phyloP scores from a whole-genome alignment of 2,888 invertebrate species.

The Ichneumoninae sp. region DNA sequence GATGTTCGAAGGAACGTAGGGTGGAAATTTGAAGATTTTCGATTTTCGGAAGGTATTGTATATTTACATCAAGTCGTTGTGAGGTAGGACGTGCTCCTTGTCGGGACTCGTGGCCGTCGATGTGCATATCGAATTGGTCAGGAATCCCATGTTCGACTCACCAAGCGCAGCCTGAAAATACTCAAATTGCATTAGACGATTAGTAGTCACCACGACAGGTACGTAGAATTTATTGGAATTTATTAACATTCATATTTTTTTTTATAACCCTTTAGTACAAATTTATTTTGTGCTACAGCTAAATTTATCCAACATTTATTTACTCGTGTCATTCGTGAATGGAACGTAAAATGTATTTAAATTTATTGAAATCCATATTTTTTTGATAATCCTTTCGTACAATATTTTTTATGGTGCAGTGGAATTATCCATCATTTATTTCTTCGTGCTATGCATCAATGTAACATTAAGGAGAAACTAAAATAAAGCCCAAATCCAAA shows the following conservation, averaged over 20 bases:
- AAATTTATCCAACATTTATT: no score
- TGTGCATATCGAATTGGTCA: conserved; percentile 84
- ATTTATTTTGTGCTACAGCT: background rate
- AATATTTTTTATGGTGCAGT: background rate
- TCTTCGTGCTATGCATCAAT: background rate
- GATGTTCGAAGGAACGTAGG: background rate
- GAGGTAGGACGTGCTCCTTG: conserved; percentile 82
- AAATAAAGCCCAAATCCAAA: background rate
- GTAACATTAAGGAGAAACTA: background rate
- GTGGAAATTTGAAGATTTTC: background rate
- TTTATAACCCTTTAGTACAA: background rate
- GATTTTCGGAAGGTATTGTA: background rate
- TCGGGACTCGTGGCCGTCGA: conserved; percentile 85
- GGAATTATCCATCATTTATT: no score
- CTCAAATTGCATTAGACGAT: conserved; percentile 83
- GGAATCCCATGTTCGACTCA: conserved; percentile 86
- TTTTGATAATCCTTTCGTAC: background rate
- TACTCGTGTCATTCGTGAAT: background rate
- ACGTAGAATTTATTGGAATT: conserved; percentile 12
- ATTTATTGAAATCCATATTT: conserved; percentile 2
- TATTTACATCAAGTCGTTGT: conserved; percentile 83
- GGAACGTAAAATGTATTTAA: background rate
- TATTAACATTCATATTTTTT: conserved; percentile 8
- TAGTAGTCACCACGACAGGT: conserved; percentile 70
- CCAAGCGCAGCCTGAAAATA: conserved; percentile 86